A percentile compares a stretch with the other conserved stretches of the same genome.
phyloP scores from a whole-genome alignment of 2,113 vertebrate species.

The Neotragus moschatus region DNA sequence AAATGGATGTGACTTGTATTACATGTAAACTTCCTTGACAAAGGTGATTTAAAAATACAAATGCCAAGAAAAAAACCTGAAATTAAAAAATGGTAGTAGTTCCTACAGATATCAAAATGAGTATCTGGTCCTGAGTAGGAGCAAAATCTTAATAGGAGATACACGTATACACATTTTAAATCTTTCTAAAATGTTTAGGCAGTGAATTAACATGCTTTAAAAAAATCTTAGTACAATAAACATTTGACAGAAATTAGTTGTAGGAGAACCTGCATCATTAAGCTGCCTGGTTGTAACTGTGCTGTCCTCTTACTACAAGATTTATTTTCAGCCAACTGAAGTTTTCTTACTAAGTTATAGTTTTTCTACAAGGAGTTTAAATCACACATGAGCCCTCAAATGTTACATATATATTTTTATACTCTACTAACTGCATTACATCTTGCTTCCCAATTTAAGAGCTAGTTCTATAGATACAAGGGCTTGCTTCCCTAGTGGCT shows the following conservation, averaged over 20 bases:
- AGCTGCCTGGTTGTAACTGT: neutral
- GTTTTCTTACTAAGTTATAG: neutral
- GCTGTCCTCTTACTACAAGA: neutral
- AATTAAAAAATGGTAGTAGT: neutral
- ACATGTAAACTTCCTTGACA: neutral
- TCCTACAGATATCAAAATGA: neutral
- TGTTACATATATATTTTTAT: neutral
- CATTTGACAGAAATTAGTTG: neutral
- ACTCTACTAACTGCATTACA: neutral
- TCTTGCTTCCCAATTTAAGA: neutral
- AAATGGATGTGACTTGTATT: neutral
- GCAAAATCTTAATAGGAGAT: neutral
- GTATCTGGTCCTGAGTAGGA: neutral
- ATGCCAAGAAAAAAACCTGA: neutral
- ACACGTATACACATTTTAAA: neutral
- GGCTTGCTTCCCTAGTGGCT: neutral
- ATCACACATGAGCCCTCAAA: neutral
- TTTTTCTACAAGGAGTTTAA: constrained; percentile 19
- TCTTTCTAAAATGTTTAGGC: neutral
- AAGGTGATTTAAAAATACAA: neutral
- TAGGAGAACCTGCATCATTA: neutral
- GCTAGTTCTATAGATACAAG: neutral
- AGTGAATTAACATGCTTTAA: neutral
- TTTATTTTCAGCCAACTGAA: neutral
- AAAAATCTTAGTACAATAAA: neutral